These are phyloP conservation scores for Ctenodactylus gundi DNA, from an alignment of 2,113 vertebrate genomes.

Conservation along the genomic window DNA sequence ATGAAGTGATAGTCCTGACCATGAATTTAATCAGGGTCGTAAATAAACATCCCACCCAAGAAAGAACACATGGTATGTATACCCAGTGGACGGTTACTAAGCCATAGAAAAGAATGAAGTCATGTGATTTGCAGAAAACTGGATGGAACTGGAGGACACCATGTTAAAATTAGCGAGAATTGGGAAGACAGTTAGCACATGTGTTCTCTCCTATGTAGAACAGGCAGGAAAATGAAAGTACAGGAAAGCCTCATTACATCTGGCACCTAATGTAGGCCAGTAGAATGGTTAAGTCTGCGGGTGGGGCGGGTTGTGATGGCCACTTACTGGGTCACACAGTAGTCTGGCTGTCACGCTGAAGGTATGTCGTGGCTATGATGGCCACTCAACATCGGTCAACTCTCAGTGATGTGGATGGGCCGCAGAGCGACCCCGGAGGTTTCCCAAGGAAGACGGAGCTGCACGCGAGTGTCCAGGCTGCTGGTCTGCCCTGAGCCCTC, in stretches of 20 bases:
- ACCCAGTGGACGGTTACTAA: not conserved
- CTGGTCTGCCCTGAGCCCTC: not conserved
- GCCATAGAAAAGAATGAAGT: not conserved
- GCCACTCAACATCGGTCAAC: not conserved
- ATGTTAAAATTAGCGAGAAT: not conserved
- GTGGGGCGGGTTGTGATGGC: rapidly evolving
- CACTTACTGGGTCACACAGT: not conserved
- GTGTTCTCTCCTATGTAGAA: not conserved
- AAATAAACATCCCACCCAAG: not conserved
- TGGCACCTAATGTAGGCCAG: not conserved
- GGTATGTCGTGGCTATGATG: not conserved
- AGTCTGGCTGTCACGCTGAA: not conserved
- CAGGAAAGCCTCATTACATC: not conserved
- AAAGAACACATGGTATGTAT: not conserved
- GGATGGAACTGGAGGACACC: not conserved
- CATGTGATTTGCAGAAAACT: not conserved
- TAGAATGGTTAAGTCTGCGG: not conserved
- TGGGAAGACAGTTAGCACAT: not conserved
- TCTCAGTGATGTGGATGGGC: not conserved
- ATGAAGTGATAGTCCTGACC: not conserved
- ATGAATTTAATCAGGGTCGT: not conserved
- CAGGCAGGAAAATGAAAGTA: not conserved
- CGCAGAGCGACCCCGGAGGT: not conserved
- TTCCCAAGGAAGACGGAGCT: not conserved
- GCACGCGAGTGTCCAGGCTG: not conserved